Evolutionary conservation across 1,140 invertebrate genomes (phyloP), one percentile per base, ranked within the genome.

Genomic region (Chironomus tepperi): DNA sequence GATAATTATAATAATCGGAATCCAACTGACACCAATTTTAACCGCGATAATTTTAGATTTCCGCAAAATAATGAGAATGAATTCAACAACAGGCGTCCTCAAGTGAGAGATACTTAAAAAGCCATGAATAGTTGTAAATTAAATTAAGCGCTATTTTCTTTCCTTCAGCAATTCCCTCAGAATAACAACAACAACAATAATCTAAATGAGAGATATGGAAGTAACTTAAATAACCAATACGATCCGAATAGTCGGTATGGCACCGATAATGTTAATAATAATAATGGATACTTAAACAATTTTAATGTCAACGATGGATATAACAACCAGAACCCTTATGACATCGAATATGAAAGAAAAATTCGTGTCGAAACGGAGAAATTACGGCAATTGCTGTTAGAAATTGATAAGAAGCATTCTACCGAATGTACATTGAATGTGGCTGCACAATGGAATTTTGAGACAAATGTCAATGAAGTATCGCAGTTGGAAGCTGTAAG

Each of bases 361-460:
- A 81, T 81, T 75, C 79, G 80, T 73, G 77, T 79, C 65, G 81
- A 82, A 67, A 73, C 81, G 73, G 80, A 82, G 42, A 80, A 80
- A 75, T 72, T 82, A 42, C 81, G 80, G 7, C 81, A 79, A 73
- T 83, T 92, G n/a, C 80, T 93, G 24, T 85, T 87, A 9, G 87
- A 88, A 75, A 83, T 91, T 10, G 91, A 93, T 78, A 86, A 89
- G 70, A 87, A 90, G 76, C 87, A 89, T 10, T 89, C 91, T 0
- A 87, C 90, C 79, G 88, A 91, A 79, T 94, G 92, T 79, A 92
- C 90, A 2, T 88, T 88, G 42, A 93, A 94, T 81, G 92, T 94
- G 42, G 89, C 87, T 0, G 90, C 92, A 0, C 92, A 94, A 77
- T 95, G 93, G 93, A 89, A 90, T 79, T 95, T 93, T 80, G 92